Conservation (phyloP, 2,797 vertebrate genomes). For the Centroberyx gerrardi region DNA sequence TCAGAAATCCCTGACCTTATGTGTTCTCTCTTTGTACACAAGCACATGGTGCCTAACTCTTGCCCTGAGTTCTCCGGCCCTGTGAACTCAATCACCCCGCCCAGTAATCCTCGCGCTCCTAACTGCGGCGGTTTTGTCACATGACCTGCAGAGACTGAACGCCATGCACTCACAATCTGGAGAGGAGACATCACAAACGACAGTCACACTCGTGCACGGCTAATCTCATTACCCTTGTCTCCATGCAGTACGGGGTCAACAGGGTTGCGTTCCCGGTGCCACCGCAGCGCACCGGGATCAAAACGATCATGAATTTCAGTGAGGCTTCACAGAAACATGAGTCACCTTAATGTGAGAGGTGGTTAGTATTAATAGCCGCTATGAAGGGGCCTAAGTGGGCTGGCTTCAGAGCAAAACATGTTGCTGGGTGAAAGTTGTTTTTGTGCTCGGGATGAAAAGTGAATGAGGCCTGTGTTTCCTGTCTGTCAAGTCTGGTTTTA, state of each 20-base stretch:
- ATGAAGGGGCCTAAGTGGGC: conserved; percentile 38
- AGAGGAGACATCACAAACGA: conserved; percentile 77
- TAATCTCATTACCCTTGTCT: conserved; percentile 85
- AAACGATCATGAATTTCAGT: conserved; percentile 51
- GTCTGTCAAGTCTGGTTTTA: conserved; percentile 66
- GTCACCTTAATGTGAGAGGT: conserved; percentile 48
- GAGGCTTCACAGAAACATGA: conserved; percentile 60
- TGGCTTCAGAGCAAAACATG: conserved; percentile 35
- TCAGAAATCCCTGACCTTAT: conserved; percentile 55
- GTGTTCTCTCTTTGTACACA: conserved; percentile 62
- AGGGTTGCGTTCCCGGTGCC: conserved; percentile 60
- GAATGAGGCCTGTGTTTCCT: conserved; percentile 49
- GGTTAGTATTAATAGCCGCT: conserved; percentile 66
- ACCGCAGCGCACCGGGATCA: conserved; percentile 34
- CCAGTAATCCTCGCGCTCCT: conserved; percentile 74
- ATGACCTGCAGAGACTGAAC: conserved; percentile 72
- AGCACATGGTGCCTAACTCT: conserved; percentile 43
- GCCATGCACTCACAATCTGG: conserved; percentile 61
- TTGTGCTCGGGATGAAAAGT: conserved; percentile 42
- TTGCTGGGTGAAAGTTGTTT: conserved; percentile 64
- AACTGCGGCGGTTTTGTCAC: conserved; percentile 77
- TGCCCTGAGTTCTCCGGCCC: conserved; percentile 50
- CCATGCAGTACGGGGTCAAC: conserved; percentile 73
- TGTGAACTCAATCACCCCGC: conserved; percentile 74
- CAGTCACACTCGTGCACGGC: conserved; percentile 71